These are phyloP conservation scores for Apostichopus parvimensis DNA, from an alignment of 35 echinoderm and acorn worm species.

Conservation along the genomic window DNA sequence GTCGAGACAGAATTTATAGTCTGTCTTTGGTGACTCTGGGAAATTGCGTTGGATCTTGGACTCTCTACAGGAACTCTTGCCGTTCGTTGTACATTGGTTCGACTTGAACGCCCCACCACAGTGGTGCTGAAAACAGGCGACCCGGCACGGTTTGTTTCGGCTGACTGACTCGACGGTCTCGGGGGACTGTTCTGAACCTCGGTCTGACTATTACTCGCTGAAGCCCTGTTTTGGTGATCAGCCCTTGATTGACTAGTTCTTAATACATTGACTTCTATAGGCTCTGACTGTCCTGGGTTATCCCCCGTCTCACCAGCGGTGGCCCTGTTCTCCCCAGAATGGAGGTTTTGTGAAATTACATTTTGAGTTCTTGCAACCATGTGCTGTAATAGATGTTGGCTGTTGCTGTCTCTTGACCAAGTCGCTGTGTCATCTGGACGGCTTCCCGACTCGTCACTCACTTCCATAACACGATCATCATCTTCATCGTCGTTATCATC, in stretches of 20 bases:
- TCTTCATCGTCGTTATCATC: neutral
- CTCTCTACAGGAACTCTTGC: neutral
- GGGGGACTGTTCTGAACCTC: neutral
- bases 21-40: neutral
- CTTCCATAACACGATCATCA: neutral
- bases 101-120: neutral
- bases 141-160: neutral
- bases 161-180: neutral
- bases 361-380: too few species aligned
- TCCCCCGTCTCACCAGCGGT: too few species aligned
- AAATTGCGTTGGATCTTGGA: neutral
- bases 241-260: neutral
- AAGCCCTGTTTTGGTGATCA: too few species aligned
- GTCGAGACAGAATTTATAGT: neutral
- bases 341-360: too few species aligned
- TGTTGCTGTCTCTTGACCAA: too few species aligned
- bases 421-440: too few species aligned
- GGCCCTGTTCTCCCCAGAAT: too few species aligned
- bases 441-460: neutral
- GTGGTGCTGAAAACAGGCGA: neutral
- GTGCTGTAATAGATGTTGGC: too few species aligned
- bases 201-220: neutral
- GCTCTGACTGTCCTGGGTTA: too few species aligned
- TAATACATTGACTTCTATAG: neutral
- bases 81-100: neutral